phyloP scores from a whole-genome alignment of 2,888 invertebrate genomes.

The Drosophila differens region DNA sequence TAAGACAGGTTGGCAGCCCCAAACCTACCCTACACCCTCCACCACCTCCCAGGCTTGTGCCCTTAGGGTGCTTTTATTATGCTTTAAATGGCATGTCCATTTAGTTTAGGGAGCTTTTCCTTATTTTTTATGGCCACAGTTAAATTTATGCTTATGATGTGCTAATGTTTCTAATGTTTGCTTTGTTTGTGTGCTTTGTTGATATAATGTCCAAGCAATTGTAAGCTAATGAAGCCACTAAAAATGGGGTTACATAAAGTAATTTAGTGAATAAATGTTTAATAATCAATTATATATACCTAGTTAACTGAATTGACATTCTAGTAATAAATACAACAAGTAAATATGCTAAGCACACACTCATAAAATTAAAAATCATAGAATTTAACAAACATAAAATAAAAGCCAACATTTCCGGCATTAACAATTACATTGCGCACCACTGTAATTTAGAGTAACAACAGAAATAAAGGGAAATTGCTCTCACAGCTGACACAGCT shows the following conservation, averaged over 20 bases:
- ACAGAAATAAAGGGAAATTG: slow-evolving; percentile 38
- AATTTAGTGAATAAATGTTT: not conserved
- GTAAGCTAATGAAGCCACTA: not conserved
- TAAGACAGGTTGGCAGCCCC: slow-evolving; percentile 56
- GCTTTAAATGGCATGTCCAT: slow-evolving; percentile 67
- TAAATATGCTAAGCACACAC: not conserved
- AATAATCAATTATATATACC: not conserved
- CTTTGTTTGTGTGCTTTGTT: slow-evolving; percentile 13
- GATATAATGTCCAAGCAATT: slow-evolving; percentile 12
- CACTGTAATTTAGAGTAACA: slow-evolving; percentile 27
- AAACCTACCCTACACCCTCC: not conserved
- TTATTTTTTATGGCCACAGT: slow-evolving; percentile 45
- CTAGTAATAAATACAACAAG: not conserved
- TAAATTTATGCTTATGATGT: slow-evolving; percentile 74
- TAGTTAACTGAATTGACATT: not conserved
- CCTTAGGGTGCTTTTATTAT: slow-evolving; percentile 63
- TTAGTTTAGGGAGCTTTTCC: slow-evolving; percentile 49
- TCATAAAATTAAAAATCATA: not conserved
- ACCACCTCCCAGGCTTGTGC: not conserved
- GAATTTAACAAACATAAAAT: not conserved
- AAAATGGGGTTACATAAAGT: not conserved
- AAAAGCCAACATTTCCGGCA: not conserved
- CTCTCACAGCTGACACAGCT: slow-evolving; percentile 4
- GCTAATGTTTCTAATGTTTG: slow-evolving; percentile 61
- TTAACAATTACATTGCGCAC: not conserved